Conservation (phyloP, 35 echinoderm and acorn worm species). For the Antedon bifida region DNA sequence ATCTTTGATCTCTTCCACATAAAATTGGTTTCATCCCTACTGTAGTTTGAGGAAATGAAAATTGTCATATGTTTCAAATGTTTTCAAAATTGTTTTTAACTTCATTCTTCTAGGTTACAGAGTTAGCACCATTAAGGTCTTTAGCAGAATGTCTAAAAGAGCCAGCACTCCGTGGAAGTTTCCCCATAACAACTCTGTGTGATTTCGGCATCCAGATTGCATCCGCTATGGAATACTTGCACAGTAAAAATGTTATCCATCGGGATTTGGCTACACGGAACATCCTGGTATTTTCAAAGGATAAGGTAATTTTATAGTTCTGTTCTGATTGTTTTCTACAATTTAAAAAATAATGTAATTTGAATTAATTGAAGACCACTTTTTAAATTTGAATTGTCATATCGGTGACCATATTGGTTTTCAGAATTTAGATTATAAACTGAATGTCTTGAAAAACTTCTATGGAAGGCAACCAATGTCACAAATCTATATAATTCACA, state of each 20-base stretch:
- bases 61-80: no score
- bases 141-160: constrained; percentile 93
- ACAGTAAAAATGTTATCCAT: constrained; percentile 78
- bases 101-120: constrained; percentile 63
- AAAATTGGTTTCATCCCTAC: no score
- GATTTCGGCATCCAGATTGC: constrained; percentile 73
- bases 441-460: no score
- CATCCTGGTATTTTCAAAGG: constrained; percentile 80
- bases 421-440: no score
- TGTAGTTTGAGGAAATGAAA: no score
- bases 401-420: no score
- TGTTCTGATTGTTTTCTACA: background rate
- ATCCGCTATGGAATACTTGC: constrained; percentile 87
- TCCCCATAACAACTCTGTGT: constrained; percentile 64
- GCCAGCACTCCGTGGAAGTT: constrained; percentile 48
- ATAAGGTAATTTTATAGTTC: constrained; percentile 70
- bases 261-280: constrained; percentile 89
- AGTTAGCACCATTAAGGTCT: constrained; percentile 83
- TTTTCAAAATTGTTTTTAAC: no score
- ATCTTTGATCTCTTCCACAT: no score
- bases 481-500: no score
- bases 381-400: background rate
- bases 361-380: background rate
- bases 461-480: no score
- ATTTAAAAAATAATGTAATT: background rate